Conservation (phyloP, 2,797 vertebrate genomes). For the Percopsis omiscomaycus region DNA sequence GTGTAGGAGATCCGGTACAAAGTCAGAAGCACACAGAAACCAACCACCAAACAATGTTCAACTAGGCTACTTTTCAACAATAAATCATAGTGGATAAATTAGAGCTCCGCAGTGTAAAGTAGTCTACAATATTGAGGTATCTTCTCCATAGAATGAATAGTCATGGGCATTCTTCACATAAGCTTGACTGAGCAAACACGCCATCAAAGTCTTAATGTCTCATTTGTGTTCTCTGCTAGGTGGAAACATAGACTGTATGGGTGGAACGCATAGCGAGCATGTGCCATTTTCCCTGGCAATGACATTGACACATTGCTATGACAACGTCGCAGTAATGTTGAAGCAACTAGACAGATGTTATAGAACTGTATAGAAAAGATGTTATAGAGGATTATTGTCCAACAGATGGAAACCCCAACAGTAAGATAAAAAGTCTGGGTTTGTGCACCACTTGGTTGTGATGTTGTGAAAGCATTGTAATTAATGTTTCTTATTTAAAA, state of each 20-base stretch:
- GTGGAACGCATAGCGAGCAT: not conserved
- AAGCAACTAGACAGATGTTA: conserved; percentile 37
- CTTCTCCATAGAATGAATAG: not conserved
- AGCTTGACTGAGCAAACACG: not conserved
- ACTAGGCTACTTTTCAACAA: conserved; percentile 8
- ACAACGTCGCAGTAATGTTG: conserved; percentile 36
- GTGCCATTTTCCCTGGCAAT: conserved; percentile 25
- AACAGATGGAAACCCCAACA: conserved; percentile 37
- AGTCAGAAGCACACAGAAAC: conserved; percentile 23
- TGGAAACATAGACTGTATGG: not conserved
- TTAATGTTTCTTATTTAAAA: conserved; percentile 10
- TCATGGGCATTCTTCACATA: not conserved
- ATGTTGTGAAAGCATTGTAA: conserved; percentile 39
- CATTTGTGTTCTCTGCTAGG: conserved; percentile 3
- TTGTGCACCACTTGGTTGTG: conserved; percentile 34
- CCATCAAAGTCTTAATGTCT: not conserved
- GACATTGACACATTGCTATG: conserved; percentile 31
- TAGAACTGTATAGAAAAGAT: not conserved
- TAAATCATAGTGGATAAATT: conserved; percentile 9
- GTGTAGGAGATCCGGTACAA: conserved; percentile 30
- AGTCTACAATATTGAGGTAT: not conserved
- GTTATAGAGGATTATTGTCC: conserved; percentile 19
- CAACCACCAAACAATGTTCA: conserved; percentile 14
- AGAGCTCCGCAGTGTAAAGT: not conserved
- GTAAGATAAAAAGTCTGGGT: conserved; percentile 31